Conservation (phyloP, 2,113 vertebrate species). For the Phainopepla nitens region DNA sequence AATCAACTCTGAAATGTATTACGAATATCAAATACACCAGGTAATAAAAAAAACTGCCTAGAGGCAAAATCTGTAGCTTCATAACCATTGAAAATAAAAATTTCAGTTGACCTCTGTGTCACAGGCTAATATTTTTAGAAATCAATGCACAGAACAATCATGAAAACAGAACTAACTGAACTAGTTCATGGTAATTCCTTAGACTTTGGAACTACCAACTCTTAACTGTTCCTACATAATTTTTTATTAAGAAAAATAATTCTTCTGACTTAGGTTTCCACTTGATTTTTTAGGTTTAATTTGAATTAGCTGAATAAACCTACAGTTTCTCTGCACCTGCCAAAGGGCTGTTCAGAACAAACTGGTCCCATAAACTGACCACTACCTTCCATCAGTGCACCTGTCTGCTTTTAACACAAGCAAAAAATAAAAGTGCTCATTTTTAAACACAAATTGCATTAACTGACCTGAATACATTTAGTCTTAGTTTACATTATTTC, state of each 20-base stretch:
- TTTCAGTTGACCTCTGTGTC: neutral
- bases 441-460: neutral
- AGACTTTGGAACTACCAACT: neutral
- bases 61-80: neutral
- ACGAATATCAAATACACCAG: neutral
- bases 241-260: neutral
- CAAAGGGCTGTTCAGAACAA: neutral
- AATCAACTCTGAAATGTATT: neutral
- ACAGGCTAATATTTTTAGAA: neutral
- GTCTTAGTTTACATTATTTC: neutral
- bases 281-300: neutral
- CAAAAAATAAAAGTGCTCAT: neutral
- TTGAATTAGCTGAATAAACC: neutral
- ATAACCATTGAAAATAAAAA: neutral
- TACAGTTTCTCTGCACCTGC: neutral
- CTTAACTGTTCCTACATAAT: neutral
- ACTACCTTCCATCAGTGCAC: neutral
- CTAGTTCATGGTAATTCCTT: neutral
- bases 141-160: neutral
- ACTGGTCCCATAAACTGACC: neutral
- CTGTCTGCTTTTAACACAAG: neutral
- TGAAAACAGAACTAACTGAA: neutral
- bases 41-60: neutral
- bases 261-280: neutral
- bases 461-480: neutral